Evolutionary conservation across 2,888 invertebrate species (phyloP), one percentile per base, ranked within the genome.

Genomic region (Actias luna): DNA sequence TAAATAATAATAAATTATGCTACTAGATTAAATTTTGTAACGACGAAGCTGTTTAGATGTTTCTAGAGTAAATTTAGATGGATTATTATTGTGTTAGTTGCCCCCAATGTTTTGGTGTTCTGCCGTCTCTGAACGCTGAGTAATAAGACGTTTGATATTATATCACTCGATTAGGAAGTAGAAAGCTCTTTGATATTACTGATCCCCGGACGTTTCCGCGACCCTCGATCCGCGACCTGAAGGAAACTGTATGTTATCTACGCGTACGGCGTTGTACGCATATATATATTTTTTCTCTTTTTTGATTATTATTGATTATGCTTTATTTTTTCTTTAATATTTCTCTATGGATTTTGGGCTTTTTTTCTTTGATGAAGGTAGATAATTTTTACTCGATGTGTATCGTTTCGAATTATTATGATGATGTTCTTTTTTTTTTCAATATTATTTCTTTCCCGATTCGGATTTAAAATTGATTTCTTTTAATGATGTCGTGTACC

Each of bases 321-420:
- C 77, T 77, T 74, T 77, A 76, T 82, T 83, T 82, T 85, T 84
- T 89, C 25, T 88, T 87, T 88, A 85, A 84, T 84, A 82, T 81
- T 61, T 83, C 79, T 84, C 73, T 82, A 88, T 91, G 92, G 91
- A 92, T 90, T 85, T 88, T 92, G 92, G 92, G 85, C 91, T 87
- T n/a, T n/a, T n/a, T n/a, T n/a, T n/a, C n/a, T 85, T 88, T 80
- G 73, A 82, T 75, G 75, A 83, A 80, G 76, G 75, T 80, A n/a
- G n/a, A n/a, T 82, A 79, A 78, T 82, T 80, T 77, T 81, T 78
- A 76, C 74, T 79, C 76, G 67, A 76, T 73, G 75, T 58, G 29
- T 64, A 58, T 58, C 58, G 33, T 58, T 36, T 31, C 36, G 25
- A 10, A 31, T 12, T 14, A 18, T 42, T 42, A 35, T 68, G 67